Conservation (phyloP, 1,140 invertebrate species). For the Hestina assimilis region DNA sequence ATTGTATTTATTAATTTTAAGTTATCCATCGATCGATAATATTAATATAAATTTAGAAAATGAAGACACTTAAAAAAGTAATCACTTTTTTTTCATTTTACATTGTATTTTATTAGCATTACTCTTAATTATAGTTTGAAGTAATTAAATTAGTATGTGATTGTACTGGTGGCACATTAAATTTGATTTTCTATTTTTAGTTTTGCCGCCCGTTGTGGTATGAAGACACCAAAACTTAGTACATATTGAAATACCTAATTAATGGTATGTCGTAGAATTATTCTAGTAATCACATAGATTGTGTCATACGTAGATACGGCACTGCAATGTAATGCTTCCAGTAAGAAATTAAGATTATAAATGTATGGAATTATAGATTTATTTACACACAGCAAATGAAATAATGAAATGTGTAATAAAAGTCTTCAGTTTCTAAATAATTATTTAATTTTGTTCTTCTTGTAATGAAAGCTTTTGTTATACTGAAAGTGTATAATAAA, state of each 20-base stretch:
- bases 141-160: slow-evolving; percentile 2
- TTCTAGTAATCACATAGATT: slow-evolving; percentile 31
- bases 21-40: neutral
- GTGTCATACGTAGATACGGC: slow-evolving; percentile 38
- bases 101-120: slow-evolving; percentile 35
- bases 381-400: neutral
- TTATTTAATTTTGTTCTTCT: neutral
- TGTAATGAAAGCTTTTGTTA: neutral
- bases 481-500: neutral
- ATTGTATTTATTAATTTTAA: slow-evolving; percentile 43
- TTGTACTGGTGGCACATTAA: slow-evolving; percentile 18
- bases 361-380: too few relatives aligned
- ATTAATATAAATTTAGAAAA: slow-evolving; percentile 16
- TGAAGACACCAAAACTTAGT: slow-evolving; percentile 53
- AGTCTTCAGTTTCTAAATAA: slow-evolving; percentile 27
- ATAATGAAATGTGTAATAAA: neutral
- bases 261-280: slow-evolving; percentile 53
- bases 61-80: slow-evolving; percentile 26
- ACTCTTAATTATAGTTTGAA: neutral
- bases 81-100: slow-evolving; percentile 24
- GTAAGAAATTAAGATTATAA: neutral
- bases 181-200: slow-evolving; percentile 58
- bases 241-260: slow-evolving; percentile 42
- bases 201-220: slow-evolving; percentile 65
- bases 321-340: slow-evolving; percentile 24